These are phyloP conservation scores for Myotis vivesi DNA, from an alignment of 2,797 vertebrate species.

Conservation along the genomic window DNA sequence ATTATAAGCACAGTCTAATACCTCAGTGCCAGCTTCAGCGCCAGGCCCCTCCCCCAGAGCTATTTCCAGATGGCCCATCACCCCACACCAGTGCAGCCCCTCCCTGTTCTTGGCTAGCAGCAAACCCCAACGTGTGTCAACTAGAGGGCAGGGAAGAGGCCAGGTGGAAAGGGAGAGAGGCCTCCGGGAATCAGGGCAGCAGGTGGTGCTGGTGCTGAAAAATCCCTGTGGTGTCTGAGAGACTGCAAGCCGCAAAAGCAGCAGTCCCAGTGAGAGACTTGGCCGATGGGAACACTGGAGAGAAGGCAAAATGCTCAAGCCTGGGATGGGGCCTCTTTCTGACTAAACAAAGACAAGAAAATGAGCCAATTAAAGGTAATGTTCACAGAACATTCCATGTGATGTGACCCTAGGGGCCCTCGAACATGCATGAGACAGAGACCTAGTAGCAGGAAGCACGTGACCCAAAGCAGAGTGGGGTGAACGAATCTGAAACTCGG, in stretches of 20 bases:
- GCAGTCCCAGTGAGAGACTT: neutral
- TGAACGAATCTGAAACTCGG: neutral
- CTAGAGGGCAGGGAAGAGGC: conserved; percentile 55
- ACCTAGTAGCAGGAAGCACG: neutral
- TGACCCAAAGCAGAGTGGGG: neutral
- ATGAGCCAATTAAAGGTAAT: neutral
- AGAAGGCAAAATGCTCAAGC: neutral
- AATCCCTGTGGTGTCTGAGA: neutral
- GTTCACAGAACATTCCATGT: neutral
- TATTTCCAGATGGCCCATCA: conserved; percentile 71
- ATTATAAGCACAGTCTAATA: neutral
- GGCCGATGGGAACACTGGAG: neutral
- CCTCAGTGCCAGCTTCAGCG: neutral
- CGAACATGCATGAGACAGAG: neutral
- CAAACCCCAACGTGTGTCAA: conserved; percentile 60
- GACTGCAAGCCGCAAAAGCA: neutral
- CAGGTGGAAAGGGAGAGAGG: conserved; percentile 57
- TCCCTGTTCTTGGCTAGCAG: conserved; percentile 54
- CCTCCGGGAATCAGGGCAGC: conserved; percentile 53
- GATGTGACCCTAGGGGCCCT: neutral
- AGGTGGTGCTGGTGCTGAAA: conserved; percentile 56
- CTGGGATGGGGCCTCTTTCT: neutral
- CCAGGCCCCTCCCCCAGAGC: conserved; percentile 58
- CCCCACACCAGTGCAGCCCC: neutral
- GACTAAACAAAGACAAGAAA: neutral